A percentile compares a stretch with the other conserved stretches of the same genome.
Conservation (phyloP, 1,140 invertebrate species). For the Drosophila trapezifrons region DNA sequence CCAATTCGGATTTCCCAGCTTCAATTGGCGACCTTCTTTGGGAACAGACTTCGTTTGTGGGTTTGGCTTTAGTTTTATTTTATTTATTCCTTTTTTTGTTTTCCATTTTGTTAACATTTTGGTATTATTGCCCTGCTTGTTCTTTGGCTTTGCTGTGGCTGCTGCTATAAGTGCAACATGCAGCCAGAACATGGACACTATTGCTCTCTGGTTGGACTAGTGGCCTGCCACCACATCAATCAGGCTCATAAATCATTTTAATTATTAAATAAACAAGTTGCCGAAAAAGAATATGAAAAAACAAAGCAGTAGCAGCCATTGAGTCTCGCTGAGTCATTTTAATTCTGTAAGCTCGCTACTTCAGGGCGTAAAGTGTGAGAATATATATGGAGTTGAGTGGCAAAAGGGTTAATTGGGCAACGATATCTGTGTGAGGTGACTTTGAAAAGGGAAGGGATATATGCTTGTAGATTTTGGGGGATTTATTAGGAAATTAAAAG, state of each 20-base stretch:
- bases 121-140: constrained; percentile 43
- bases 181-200: constrained; percentile 59
- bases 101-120: constrained; percentile 32
- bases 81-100: not conserved
- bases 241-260: constrained; percentile 81
- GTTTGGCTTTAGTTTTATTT: constrained; percentile 45
- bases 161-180: constrained; percentile 58
- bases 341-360: constrained; percentile 16
- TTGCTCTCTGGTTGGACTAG: constrained; percentile 36
- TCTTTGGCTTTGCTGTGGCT: constrained; percentile 18
- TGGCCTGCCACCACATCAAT: constrained; percentile 60
- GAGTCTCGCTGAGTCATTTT: constrained; percentile 34
- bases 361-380: constrained; percentile 41
- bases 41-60: constrained; percentile 32
- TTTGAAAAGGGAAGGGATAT: constrained; percentile 30
- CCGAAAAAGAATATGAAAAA: constrained; percentile 7
- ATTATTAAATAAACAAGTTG: constrained; percentile 82
- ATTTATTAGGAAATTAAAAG: not conserved
- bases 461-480: not conserved
- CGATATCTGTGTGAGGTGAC: constrained; percentile 27
- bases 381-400: constrained; percentile 52
- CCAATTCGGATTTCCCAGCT: constrained; percentile 44
- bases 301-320: not conserved
- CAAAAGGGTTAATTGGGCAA: constrained; percentile 70
- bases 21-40: constrained; percentile 66